Base-by-base conservation (phyloP, 2,888 invertebrate species). In the Caenorhabditis doughertyi region DNA sequence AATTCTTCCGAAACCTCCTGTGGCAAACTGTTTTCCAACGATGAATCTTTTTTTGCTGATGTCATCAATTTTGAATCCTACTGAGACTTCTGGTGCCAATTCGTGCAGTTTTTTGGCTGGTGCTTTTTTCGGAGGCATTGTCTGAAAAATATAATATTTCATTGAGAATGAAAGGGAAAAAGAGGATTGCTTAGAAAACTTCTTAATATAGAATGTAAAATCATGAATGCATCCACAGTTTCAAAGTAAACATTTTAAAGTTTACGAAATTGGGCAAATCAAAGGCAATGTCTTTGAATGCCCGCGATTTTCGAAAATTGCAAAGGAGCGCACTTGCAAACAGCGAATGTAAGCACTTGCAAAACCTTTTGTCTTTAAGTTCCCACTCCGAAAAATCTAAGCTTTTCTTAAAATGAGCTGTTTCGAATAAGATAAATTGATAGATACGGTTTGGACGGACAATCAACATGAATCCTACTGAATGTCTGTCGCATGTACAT, bases 1-100 rank as follows among this genome's bases (percentile, higher is more conserved):
- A 58, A 92, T 90, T 18, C 89, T 86, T 5, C 91, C 92, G 76
- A 92, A 92, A 7, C 92, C 92, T 18, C 92, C 92, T 8, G 89
- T 85, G 7, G 91, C 92, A 68, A 92, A 91, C 79, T 89, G 87
- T 68, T 89, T 89, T 13, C 89, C 89, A n/a, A 91, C 74, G 4
- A 83, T 65, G 79, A 84, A 90, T 18, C 83, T 65, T 39, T 71
- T 79, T 67, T 87, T 88, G 51, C 68, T 83, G 42, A 77, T 60
- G 65, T 88, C 89, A 7, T 55, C 44, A 35, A 89, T 79, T 56
- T 79, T 74, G 49, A 84, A 82, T 1, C 88, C 88, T 11, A 39
- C 56, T 3, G 81, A 62, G 5, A 89, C 82, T 73, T 81, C 72
- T 9, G 87, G 67, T 2, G 88, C 88, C 67, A 88, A 51, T 29